A percentile compares a stretch with the other conserved stretches of the same genome.
phyloP scores from a whole-genome alignment of 2,113 vertebrate genomes.

The Scopus umbretta region DNA sequence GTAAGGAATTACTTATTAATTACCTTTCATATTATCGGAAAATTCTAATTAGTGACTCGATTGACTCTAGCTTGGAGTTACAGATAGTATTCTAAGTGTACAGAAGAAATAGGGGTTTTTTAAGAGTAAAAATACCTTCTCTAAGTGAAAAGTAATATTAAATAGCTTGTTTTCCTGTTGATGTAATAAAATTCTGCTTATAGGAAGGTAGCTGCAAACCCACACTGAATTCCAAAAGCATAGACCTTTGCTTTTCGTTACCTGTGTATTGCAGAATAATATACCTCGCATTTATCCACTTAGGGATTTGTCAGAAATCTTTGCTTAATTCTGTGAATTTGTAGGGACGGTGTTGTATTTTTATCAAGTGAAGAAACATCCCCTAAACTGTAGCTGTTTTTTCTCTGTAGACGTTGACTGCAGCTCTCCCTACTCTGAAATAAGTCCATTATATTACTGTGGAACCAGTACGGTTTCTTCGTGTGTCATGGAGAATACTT shows the following conservation, averaged over 20 bases:
- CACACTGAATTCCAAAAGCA: not conserved
- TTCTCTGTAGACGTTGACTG: not conserved
- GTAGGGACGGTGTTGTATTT: not conserved
- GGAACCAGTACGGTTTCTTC: not conserved
- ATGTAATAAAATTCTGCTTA: not conserved
- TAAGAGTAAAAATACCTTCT: not conserved
- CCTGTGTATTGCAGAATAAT: not conserved
- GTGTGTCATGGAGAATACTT: not conserved
- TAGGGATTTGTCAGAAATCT: not conserved
- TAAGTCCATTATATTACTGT: not conserved
- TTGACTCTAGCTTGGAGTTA: not conserved
- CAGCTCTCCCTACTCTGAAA: not conserved
- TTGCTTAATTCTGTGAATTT: not conserved
- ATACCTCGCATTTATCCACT: not conserved
- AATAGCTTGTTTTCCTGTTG: not conserved
- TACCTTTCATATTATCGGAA: not conserved
- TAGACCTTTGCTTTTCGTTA: not conserved
- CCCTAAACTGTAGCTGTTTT: not conserved
- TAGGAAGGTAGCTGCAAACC: not conserved
- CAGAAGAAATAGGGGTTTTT: not conserved
- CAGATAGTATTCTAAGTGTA: not conserved
- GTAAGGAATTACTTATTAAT: slow-evolving; percentile 79
- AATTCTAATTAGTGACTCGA: not conserved
- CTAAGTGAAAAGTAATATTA: not conserved
- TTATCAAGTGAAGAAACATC: not conserved